phyloP scores from a whole-genome alignment of 2,888 invertebrate species.

The Bimastos eiseni region DNA sequence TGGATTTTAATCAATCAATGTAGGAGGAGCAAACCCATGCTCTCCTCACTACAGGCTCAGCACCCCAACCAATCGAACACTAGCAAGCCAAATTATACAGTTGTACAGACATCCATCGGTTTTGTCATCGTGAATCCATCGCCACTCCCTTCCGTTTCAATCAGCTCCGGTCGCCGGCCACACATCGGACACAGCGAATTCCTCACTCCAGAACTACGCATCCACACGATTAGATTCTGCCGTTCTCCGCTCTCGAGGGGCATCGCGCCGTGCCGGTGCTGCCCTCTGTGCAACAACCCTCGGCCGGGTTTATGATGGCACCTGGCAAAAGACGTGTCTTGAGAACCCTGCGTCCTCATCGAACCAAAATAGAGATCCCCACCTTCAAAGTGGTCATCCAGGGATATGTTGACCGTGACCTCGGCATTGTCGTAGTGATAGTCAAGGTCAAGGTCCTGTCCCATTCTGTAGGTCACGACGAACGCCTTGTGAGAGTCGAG shows the following conservation, averaged over 20 bases:
- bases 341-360: slow-evolving; percentile 49
- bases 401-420: slow-evolving; percentile 62
- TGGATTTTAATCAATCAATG: too few relatives aligned
- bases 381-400: slow-evolving; percentile 59
- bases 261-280: slow-evolving; percentile 62
- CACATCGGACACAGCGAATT: slow-evolving; percentile 64
- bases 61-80: background rate
- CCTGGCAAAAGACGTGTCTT: slow-evolving; percentile 36
- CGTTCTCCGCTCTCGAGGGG: slow-evolving; percentile 59
- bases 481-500: slow-evolving; percentile 64
- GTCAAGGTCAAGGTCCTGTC: slow-evolving; percentile 57
- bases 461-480: slow-evolving; percentile 60
- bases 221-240: slow-evolving; percentile 63
- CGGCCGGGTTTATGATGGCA: slow-evolving; percentile 49
- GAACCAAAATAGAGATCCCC: slow-evolving; percentile 61
- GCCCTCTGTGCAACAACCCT: slow-evolving; percentile 62
- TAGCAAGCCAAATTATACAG: background rate
- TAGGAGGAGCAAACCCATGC: too few relatives aligned
- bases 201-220: slow-evolving; percentile 61
- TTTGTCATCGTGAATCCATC: slow-evolving; percentile 55
- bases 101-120: slow-evolving; percentile 29
- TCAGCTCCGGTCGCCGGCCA: slow-evolving; percentile 53
- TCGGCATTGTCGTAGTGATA: slow-evolving; percentile 65
- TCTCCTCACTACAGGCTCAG: too few relatives aligned
- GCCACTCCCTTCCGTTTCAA: slow-evolving; percentile 50